phyloP scores from a whole-genome alignment of 2,888 invertebrate genomes.

The Crioceris asparagi region DNA sequence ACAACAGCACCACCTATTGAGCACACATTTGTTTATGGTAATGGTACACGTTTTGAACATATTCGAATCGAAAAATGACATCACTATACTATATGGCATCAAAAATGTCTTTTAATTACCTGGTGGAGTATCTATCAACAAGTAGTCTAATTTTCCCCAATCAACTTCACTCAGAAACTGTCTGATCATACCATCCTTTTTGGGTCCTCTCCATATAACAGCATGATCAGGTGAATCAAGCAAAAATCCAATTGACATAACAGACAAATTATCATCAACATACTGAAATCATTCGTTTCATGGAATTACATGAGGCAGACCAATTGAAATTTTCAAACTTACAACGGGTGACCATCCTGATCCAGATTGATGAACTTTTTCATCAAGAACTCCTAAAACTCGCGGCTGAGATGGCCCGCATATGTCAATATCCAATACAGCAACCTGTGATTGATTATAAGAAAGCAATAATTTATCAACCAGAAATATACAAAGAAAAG shows the following conservation, averaged over 20 bases:
- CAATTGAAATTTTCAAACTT: conserved; percentile 33
- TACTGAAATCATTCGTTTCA: conserved; percentile 56
- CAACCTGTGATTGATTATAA: conserved; percentile 51
- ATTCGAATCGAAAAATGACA: no score
- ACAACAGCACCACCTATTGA: no score
- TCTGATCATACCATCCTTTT: conserved; percentile 94
- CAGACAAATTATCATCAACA: conserved; percentile 84
- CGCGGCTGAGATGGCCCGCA: conserved; percentile 97
- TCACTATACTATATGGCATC: no score
- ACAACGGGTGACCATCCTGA: conserved; percentile 96
- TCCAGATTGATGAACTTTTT: conserved; percentile 91
- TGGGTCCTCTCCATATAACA: conserved; percentile 99
- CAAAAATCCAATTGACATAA: conserved; percentile 96
- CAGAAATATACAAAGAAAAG: no score
- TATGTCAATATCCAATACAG: conserved; percentile 92
- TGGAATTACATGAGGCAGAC: background rate
- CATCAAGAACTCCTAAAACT: conserved; percentile 82
- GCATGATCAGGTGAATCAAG: conserved; percentile 82
- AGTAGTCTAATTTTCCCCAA: conserved; percentile 84
- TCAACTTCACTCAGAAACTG: conserved; percentile 93
- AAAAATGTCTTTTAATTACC: no score
- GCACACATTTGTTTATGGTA: no score
- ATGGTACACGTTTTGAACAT: no score
- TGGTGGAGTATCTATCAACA: conserved; percentile 90
- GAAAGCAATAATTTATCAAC: no score